These are phyloP conservation scores for Zaprionus camerounensis DNA, from an alignment of 1,140 invertebrate genomes.

Conservation along the genomic window DNA sequence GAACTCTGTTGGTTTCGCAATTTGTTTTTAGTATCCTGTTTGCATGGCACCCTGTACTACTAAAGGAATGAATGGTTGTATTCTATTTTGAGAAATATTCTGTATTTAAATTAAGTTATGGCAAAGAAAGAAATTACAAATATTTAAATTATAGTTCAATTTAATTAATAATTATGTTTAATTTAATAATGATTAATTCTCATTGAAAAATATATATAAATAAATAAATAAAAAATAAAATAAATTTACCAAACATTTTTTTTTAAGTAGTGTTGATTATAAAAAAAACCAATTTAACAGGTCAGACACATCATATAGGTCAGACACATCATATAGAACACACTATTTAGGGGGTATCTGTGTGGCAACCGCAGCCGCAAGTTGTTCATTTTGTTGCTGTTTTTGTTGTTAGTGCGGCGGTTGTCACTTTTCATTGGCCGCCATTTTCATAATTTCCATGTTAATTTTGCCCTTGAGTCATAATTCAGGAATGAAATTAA, in stretches of 20 bases:
- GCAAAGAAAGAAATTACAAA: background rate
- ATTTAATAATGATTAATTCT: too few relatives aligned
- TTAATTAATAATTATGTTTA: too few relatives aligned
- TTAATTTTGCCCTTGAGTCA: constrained; percentile 82
- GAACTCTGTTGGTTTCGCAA: constrained; percentile 56
- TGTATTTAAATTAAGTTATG: background rate
- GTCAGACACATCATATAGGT: too few relatives aligned
- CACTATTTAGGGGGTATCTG: background rate
- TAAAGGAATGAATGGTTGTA: background rate
- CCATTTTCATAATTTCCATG: constrained; percentile 76
- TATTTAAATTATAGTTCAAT: background rate
- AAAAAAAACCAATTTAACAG: too few relatives aligned
- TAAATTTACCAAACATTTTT: too few relatives aligned
- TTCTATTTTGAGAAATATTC: background rate
- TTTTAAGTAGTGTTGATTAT: too few relatives aligned
- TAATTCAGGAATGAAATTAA: constrained; percentile 79
- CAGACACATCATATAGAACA: too few relatives aligned
- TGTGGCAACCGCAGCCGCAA: background rate
- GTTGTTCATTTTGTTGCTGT: background rate
- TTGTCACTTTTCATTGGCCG: constrained; percentile 71
- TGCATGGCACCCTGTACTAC: constrained; percentile 8
- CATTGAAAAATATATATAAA: too few relatives aligned
- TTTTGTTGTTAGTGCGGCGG: constrained; percentile 47
- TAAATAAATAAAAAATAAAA: too few relatives aligned
- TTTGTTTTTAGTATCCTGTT: constrained; percentile 74